Percentiles rank a stretch among this genome's conserved stretches.
Conservation (phyloP, 2,888 invertebrate genomes). For the Nomada hirtipes region DNA sequence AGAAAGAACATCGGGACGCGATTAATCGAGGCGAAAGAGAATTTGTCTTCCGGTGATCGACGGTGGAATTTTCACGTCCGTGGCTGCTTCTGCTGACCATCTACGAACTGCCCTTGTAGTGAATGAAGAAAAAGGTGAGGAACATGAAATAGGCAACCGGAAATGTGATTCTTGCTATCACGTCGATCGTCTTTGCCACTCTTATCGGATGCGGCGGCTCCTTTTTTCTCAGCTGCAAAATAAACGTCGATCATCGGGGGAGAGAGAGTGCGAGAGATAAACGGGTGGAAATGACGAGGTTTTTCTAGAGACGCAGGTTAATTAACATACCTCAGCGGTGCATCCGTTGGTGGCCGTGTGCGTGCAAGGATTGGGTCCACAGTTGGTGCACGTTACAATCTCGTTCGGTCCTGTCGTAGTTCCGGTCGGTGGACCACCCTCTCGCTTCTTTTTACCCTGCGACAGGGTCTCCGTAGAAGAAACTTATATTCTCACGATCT, state of each 20-base stretch:
- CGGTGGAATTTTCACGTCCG: slow-evolving; percentile 6
- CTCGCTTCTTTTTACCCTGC: slow-evolving; percentile 94
- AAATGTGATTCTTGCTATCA: slow-evolving; percentile 96
- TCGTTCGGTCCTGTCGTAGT: slow-evolving; percentile 89
- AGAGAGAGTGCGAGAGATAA: no score
- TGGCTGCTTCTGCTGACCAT: slow-evolving; percentile 61
- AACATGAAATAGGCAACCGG: slow-evolving; percentile 97
- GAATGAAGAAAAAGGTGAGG: slow-evolving; percentile 97
- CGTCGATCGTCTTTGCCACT: slow-evolving; percentile 97
- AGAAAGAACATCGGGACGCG: no score
- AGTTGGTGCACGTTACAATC: slow-evolving; percentile 93
- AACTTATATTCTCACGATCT: slow-evolving; percentile 72
- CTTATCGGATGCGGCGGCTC: slow-evolving; percentile 96
- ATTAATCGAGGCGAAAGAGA: not conserved
- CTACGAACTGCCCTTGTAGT: slow-evolving; percentile 94
- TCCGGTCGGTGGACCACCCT: slow-evolving; percentile 84
- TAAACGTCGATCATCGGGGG: slow-evolving; percentile 16
- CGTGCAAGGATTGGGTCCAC: slow-evolving; percentile 93
- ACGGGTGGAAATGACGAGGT: no score
- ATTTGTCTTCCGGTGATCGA: slow-evolving; percentile 3
- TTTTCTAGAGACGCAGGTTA: not conserved
- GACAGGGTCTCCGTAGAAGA: slow-evolving; percentile 83
- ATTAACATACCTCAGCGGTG: slow-evolving; percentile 90
- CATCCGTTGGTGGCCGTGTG: slow-evolving; percentile 95
- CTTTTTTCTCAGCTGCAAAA: slow-evolving; percentile 95